phyloP scores from a whole-genome alignment of 2,797 vertebrate genomes.

The Pipistrellus pipistrellus region DNA sequence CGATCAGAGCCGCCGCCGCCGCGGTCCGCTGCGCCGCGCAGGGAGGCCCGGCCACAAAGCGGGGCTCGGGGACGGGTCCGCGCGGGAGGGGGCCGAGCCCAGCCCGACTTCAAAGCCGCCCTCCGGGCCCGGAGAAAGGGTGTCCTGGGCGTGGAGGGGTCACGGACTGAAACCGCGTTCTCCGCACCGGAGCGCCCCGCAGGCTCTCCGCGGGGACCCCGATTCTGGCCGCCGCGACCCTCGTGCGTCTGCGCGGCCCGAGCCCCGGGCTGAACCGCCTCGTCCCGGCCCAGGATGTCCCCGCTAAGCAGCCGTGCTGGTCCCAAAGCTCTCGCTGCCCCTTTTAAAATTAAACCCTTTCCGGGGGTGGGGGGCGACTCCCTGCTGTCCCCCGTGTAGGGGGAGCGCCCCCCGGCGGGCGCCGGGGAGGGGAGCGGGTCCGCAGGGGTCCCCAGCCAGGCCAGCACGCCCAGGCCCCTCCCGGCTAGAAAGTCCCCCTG shows the following conservation, averaged over 20 bases:
- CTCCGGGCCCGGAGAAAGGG: neutral
- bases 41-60: constrained; percentile 87
- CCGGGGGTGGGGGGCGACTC: neutral
- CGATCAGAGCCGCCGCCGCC: constrained; percentile 91
- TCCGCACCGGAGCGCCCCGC: neutral
- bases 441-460: fast-evolving
- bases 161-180: neutral
- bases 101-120: constrained; percentile 83
- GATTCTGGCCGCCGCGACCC: neutral
- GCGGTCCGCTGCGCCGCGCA: constrained; percentile 89
- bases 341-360: constrained; percentile 82
- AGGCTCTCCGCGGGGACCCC: neutral
- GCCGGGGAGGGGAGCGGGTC: neutral
- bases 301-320: constrained; percentile 5
- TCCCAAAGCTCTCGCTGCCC: neutral
- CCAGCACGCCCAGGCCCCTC: no score
- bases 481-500: no score
- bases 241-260: no score
- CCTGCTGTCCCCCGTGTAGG: constrained; percentile 38
- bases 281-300: neutral
- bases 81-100: constrained; percentile 33
- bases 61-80: constrained; percentile 88
- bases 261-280: neutral
- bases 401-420: neutral
- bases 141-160: constrained; percentile 14